phyloP scores from a whole-genome alignment of 2,888 invertebrate genomes.

The Thecophora atra region DNA sequence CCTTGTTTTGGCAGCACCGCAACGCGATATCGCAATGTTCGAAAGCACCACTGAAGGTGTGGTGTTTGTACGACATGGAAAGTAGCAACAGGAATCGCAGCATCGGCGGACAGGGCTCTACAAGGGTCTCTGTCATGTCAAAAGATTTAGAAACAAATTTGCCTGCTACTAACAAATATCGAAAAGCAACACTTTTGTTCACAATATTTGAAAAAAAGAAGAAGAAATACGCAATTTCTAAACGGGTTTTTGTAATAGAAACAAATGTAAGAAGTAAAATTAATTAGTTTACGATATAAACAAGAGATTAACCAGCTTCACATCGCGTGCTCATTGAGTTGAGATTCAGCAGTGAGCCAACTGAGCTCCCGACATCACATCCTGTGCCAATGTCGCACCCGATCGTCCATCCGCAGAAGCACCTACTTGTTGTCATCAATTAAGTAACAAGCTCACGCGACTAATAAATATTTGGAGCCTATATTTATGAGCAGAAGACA shows the following conservation, averaged over 20 bases:
- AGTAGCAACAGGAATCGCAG: not conserved
- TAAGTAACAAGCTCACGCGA: conserved; percentile 64
- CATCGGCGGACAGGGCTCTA: not conserved
- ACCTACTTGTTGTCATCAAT: conserved; percentile 64
- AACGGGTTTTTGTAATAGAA: too few relatives aligned
- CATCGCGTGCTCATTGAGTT: not conserved
- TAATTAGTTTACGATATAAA: too few relatives aligned
- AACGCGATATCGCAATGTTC: not conserved
- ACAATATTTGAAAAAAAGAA: too few relatives aligned
- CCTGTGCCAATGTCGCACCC: not conserved
- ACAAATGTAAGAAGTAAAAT: too few relatives aligned
- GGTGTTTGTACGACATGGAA: not conserved
- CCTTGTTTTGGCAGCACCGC: conserved; percentile 3
- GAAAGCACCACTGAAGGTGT: not conserved
- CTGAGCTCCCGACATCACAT: not conserved
- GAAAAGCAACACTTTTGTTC: too few relatives aligned
- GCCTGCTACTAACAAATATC: not conserved
- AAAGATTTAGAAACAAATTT: conserved; percentile 5
- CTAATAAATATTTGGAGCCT: conserved; percentile 55
- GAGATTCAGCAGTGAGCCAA: too few relatives aligned
- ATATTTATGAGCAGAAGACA: conserved; percentile 5
- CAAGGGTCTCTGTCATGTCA: not conserved
- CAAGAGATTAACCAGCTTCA: not conserved
- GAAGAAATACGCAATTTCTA: too few relatives aligned
- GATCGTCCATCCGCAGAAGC: conserved; percentile 52